phyloP scores from a whole-genome alignment of 2,797 vertebrate species.

The Chrysocyon brachyurus region DNA sequence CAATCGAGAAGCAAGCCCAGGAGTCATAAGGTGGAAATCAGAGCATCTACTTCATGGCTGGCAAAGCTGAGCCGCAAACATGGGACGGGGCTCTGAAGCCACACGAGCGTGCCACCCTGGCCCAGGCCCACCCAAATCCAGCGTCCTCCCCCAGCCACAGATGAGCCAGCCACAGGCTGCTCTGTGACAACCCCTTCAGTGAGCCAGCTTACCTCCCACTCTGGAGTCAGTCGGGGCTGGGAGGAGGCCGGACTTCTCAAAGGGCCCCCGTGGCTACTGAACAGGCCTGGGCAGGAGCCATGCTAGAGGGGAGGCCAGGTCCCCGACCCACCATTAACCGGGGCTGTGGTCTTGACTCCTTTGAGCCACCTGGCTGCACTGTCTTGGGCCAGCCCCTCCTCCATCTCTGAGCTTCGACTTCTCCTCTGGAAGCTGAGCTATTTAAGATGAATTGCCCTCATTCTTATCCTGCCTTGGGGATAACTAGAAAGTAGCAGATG shows the following conservation, averaged over 20 bases:
- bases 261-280: neutral
- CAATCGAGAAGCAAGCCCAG: neutral
- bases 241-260: neutral
- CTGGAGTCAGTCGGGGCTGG: neutral
- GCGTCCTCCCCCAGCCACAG: neutral
- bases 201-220: neutral
- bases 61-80: neutral
- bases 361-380: accelerated
- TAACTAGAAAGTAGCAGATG: neutral
- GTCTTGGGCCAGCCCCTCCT: too few species aligned
- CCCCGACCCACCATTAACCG: accelerated
- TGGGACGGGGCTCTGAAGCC: neutral
- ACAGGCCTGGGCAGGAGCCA: neutral
- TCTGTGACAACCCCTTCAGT: accelerated
- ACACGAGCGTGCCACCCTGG: accelerated
- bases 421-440: neutral
- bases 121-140: neutral
- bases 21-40: neutral
- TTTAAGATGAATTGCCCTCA: neutral
- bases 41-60: accelerated
- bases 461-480: neutral
- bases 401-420: neutral
- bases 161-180: neutral
- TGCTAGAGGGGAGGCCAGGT: neutral
- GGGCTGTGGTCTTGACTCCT: neutral